Conservation (phyloP, 2,888 invertebrate species). For the Crocallis elinguaria region DNA sequence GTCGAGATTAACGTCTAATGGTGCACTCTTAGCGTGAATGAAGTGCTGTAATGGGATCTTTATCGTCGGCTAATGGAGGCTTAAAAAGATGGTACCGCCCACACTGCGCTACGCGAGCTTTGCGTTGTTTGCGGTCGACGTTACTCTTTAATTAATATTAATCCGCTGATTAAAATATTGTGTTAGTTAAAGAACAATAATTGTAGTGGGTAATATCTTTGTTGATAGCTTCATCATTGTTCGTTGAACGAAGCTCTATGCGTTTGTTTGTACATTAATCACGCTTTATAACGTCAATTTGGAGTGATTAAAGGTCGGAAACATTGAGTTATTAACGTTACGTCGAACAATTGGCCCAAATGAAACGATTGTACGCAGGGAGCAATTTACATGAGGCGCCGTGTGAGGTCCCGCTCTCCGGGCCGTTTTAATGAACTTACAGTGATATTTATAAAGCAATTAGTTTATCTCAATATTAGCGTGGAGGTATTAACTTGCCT, state of each 20-base stretch:
- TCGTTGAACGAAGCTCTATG: conserved; percentile 3
- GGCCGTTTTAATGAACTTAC: conserved; percentile 60
- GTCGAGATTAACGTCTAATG: conserved; percentile 68
- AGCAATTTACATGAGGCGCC: conserved; percentile 34
- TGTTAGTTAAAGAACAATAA: neutral
- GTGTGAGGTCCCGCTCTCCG: conserved; percentile 49
- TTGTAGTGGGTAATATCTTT: neutral
- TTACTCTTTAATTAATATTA: conserved; percentile 17
- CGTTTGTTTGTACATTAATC: conserved; percentile 31
- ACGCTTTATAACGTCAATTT: conserved; percentile 36
- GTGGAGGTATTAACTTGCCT: conserved; percentile 58
- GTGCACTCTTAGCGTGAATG: conserved; percentile 63
- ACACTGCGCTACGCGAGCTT: conserved; percentile 34
- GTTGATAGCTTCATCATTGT: conserved; percentile 9
- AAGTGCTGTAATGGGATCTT: conserved; percentile 68
- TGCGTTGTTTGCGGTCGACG: conserved; percentile 4
- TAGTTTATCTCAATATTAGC: conserved; percentile 71
- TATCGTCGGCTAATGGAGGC: conserved; percentile 66
- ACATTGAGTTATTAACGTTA: conserved; percentile 37
- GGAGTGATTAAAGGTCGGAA: conserved; percentile 36
- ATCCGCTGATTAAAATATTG: neutral
- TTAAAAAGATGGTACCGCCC: conserved; percentile 49
- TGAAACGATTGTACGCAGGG: conserved; percentile 35
- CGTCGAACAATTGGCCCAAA: conserved; percentile 34
- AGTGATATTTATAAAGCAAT: conserved; percentile 70